A percentile compares a stretch with the other conserved stretches of the same genome.
Conservation (phyloP, 2,888 invertebrate species). For the Perithous albicinctus region DNA sequence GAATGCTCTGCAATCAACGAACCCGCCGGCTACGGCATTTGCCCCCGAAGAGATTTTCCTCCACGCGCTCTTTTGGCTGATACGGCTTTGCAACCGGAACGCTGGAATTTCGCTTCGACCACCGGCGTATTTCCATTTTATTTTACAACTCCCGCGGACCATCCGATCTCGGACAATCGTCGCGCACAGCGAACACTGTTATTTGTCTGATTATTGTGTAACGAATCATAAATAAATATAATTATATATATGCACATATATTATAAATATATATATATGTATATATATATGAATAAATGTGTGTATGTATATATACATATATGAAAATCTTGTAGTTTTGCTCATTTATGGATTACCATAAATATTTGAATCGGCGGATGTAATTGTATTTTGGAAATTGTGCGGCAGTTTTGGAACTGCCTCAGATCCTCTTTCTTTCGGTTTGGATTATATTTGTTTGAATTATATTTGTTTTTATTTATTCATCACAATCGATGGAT, state of each 20-base stretch:
- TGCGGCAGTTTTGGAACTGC: too few species aligned
- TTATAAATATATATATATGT: constrained; percentile 67
- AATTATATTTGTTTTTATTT: too few species aligned
- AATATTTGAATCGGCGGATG: too few species aligned
- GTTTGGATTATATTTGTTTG: too few species aligned
- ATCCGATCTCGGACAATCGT: constrained; percentile 68
- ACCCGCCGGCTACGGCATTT: constrained; percentile 11
- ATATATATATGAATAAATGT: constrained; percentile 48
- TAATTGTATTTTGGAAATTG: too few species aligned
- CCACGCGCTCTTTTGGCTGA: neutral
- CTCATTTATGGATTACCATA: neutral
- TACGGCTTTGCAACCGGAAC: constrained; percentile 3
- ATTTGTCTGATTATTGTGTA: constrained; percentile 83
- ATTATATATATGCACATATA: constrained; percentile 71
- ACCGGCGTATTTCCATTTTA: constrained; percentile 50
- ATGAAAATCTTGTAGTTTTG: constrained; percentile 7
- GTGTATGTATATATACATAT: constrained; percentile 47
- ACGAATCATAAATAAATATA: constrained; percentile 80
- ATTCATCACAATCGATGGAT: too few species aligned
- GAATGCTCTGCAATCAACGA: constrained; percentile 1
- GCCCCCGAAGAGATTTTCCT: constrained; percentile 5
- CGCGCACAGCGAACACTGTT: constrained; percentile 77
- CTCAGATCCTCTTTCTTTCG: too few species aligned
- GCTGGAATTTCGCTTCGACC: constrained; percentile 25
- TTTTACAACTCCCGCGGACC: constrained; percentile 27